Percentiles rank a stretch among this genome's conserved stretches.
Evolutionary conservation across 2,113 vertebrate genomes (phyloP).

Genomic region (Puntigrus tetrazona): DNA sequence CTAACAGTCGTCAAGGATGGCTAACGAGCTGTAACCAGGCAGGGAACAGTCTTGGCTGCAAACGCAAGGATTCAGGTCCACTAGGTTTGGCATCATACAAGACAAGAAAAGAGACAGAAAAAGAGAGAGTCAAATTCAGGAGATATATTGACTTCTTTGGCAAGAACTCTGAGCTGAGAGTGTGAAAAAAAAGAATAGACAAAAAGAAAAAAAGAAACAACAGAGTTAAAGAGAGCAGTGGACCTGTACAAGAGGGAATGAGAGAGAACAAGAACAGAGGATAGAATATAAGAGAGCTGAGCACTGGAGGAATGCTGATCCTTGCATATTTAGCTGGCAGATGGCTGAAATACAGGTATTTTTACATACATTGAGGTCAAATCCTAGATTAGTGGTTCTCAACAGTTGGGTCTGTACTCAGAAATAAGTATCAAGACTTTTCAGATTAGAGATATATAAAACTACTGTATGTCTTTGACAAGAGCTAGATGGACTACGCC

Average conservation of each 20-base stretch:
- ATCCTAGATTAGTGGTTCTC: not conserved
- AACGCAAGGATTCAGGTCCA: not conserved
- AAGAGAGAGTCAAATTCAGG: conserved; percentile 4
- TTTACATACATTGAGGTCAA: not conserved
- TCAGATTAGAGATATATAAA: not conserved
- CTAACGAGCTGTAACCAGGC: conserved; percentile 29
- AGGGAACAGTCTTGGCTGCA: conserved; percentile 14
- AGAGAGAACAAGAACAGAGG: not conserved
- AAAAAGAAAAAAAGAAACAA: not conserved
- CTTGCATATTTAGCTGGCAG: conserved; percentile 25
- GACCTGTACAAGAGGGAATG: conserved; percentile 21
- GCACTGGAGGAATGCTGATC: conserved; percentile 17
- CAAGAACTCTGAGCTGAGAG: not conserved
- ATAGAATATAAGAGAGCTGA: not conserved
- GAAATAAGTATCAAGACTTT: not conserved
- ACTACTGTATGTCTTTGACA: not conserved
- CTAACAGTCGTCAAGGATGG: conserved; percentile 28
- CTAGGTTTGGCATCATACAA: conserved; percentile 26
- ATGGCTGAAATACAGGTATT: conserved; percentile 25
- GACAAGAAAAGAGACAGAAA: conserved; percentile 4
- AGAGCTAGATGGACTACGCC: not conserved
- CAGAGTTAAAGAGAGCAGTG: conserved; percentile 2
- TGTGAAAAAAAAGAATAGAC: not conserved
- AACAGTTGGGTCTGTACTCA: not conserved
- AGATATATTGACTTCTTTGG: conserved; percentile 26